Base-by-base conservation (phyloP, 2,888 invertebrate genomes). In the Crossocerus cetratus region DNA sequence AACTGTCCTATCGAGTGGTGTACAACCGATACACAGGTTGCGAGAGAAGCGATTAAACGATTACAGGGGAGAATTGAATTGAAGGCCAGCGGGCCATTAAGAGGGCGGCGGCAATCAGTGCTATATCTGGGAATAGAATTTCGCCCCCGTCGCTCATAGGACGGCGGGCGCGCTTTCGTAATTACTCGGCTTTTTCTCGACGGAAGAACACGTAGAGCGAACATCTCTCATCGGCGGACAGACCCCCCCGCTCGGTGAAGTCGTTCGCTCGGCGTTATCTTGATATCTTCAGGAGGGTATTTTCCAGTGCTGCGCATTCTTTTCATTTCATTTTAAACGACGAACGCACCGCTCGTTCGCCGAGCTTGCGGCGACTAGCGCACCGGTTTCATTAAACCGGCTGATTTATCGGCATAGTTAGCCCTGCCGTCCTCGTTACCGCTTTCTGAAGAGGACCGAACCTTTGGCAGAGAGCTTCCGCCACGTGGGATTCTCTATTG, bases 401-500 rank as follows among this genome's bases (percentile, higher is more conserved):
- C 78, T 86, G 86, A 86, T 87, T 87, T 86, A 86, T 86, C 74
- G 82, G 72, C 80, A 83, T 83, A 83, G 84, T 86, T 86, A 86
- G 84, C 83, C 76, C 75, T 71, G 77, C 78, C 83, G 83, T 81
- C 82, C 81, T 83, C 79, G 82, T 83, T 81, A 83, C 78, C 67
- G 77, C 75, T 77, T 72, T 77, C 76, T 76, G 54, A 65, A 56
- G 58, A 69, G 65, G 55, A 42, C 56, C 65, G 71, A 72, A 70
- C 55, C 21, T 53, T 60, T 8, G 69, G 76, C 73, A 67, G 76
- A 74, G 77, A 70, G 49, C 76, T 76, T 77, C 72, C 69, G 72
- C 70, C 68, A 74, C 74, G 63, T 73, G 66, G 62, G 70, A 61
- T 64, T 18, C 72, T 49, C 59, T 70, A 58, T 45, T 55, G 14